Base-by-base conservation (phyloP, 2,797 vertebrate genomes). In the Hylomyscus alleni region DNA sequence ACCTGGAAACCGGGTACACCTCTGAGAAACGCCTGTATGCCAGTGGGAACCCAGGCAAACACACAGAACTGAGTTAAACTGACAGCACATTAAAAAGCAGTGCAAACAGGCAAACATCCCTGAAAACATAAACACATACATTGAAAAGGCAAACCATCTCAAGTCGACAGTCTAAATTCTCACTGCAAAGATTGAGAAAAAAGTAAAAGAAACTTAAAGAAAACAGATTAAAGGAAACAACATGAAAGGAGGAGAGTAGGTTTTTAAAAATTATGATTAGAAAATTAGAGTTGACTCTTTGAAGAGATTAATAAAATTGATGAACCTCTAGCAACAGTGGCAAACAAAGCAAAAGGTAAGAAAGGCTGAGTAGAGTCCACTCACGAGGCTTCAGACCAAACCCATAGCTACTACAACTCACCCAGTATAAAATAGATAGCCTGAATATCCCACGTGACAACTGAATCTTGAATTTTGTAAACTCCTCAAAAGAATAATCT, bases 361-460 rank as follows among this genome's bases (percentile, higher is more conserved):
- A 72, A 54, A 11, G 2, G 2, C 40, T 0, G 8, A 1, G 5
- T 4, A 15, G 62, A 31, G 8, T 2, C 4, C 14, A 10, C 56
- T 10, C 37, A 3, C 0, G 47, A 69, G 62, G 40, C 11, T 14
- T 54, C 29, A 69, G 24, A 76, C n/a, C 37, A 58, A 75, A 60
- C 2, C 5, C 22, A 34, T 24, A 44, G 83, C 34, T 20, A 10
- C 19, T 2, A 34, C 54, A 75, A 24, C 26, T 75, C 34, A 40
- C 31, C 56, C 37, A 77, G 5, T 2, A 88, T 52, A 20, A 85
- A 37, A 44, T 0, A 52, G 19, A 50, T n/a, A 31, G 58, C 34
- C 9, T 67, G 47, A 89, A 85, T n/a, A 54, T 20, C 72, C 29
- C 56, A 72, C 14, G 4, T 73, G 62, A 93, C 56, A 89, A 69